phyloP scores from a whole-genome alignment of 2,797 vertebrate species.

The Gymnocypris eckloni region DNA sequence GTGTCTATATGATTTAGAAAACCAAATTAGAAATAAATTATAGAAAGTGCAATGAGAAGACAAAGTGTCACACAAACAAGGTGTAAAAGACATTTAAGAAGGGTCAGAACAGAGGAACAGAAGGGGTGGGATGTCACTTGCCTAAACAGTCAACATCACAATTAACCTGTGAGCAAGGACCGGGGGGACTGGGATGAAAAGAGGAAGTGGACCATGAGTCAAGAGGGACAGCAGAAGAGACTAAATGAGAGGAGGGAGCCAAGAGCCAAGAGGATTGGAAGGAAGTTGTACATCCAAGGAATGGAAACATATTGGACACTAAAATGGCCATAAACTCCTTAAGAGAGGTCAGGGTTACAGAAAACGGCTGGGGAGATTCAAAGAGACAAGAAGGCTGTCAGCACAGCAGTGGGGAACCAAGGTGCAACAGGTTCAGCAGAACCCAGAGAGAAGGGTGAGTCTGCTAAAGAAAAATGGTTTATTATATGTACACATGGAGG shows the following conservation, averaged over 20 bases:
- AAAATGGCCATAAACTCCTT: conserved; percentile 40
- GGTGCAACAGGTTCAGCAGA: conserved; percentile 48
- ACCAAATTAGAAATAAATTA: neutral
- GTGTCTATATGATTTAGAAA: neutral
- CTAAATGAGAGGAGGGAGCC: conserved; percentile 21
- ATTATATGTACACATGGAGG: neutral
- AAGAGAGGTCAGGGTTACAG: conserved; percentile 34
- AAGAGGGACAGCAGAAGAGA: conserved; percentile 7
- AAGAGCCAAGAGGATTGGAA: conserved; percentile 26
- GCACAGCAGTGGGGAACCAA: conserved; percentile 15
- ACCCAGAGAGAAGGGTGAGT: conserved; percentile 18
- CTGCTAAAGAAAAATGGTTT: neutral
- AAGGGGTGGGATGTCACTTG: neutral
- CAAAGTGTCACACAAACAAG: neutral
- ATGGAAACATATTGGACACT: conserved; percentile 45
- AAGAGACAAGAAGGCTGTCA: conserved; percentile 23
- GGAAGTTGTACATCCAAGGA: conserved; percentile 49
- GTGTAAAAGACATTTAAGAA: neutral
- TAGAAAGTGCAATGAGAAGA: neutral
- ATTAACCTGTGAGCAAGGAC: conserved; percentile 5
- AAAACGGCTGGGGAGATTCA: conserved; percentile 40
- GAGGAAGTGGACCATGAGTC: neutral
- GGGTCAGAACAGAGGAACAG: neutral
- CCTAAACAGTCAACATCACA: neutral
- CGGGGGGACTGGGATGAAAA: neutral